A percentile compares a stretch with the other conserved stretches of the same genome.
phyloP scores from a whole-genome alignment of 2,888 invertebrate species.

The Xanthorhoe designata region DNA sequence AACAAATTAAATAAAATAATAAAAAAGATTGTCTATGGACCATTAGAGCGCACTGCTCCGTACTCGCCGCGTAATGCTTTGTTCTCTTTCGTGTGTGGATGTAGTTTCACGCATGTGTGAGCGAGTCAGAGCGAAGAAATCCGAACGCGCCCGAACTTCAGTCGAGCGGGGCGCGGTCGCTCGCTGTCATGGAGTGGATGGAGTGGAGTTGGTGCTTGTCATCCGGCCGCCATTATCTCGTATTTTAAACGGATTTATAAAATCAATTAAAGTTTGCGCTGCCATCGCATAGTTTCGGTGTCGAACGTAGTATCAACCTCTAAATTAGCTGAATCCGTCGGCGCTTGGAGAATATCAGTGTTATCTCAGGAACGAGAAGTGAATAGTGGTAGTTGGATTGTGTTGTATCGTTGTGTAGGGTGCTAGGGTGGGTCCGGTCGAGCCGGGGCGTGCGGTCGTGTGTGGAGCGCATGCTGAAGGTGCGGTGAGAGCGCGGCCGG shows the following conservation, averaged over 20 bases:
- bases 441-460: conserved; percentile 78
- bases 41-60: conserved; percentile 53
- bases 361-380: conserved; percentile 55
- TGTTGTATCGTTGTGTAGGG: conserved; percentile 76
- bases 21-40: conserved; percentile 55
- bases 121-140: conserved; percentile 78
- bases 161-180: conserved; percentile 87
- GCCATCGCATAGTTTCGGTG: conserved; percentile 70
- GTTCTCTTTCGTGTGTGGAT: conserved; percentile 70
- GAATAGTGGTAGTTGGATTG: conserved; percentile 79
- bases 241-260: conserved; percentile 83
- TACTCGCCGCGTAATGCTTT: conserved; percentile 41
- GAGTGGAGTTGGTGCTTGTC: conserved; percentile 85
- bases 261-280: conserved; percentile 80
- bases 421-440: conserved; percentile 80
- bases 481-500: conserved; percentile 87
- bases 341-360: conserved; percentile 51
- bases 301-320: conserved; percentile 60
- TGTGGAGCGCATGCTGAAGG: conserved; percentile 82
- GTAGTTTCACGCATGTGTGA: conserved; percentile 80
- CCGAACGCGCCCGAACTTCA: conserved; percentile 83
- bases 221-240: conserved; percentile 87
- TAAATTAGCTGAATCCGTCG: conserved; percentile 53
- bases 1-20: conserved; percentile 24
- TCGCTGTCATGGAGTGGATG: conserved; percentile 84